These are phyloP conservation scores for Crossoptilon crossoptilon DNA, from an alignment of 2,797 vertebrate genomes.

Conservation along the genomic window DNA sequence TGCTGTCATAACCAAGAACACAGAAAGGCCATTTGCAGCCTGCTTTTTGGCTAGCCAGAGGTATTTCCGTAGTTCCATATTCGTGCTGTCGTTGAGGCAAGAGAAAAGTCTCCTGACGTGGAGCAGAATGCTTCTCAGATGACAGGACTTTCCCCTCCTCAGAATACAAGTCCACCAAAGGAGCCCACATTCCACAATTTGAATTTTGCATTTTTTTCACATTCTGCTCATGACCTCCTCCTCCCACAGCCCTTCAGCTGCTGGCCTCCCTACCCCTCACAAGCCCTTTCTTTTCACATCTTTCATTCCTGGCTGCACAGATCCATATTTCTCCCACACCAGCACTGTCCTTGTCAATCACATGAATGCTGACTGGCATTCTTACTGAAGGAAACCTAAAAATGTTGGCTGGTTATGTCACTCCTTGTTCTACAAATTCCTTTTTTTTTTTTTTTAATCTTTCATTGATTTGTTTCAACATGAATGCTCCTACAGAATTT, in stretches of 20 bases:
- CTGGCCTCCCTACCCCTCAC: neutral
- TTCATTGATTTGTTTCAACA: neutral
- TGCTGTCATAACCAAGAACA: neutral
- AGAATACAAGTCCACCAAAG: neutral
- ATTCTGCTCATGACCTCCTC: neutral
- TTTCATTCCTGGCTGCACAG: neutral
- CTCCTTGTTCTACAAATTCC: neutral
- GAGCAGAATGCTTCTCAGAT: neutral
- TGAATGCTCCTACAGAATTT: neutral
- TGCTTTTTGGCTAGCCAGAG: neutral
- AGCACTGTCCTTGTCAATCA: conserved; percentile 18
- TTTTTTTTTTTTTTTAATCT: neutral
- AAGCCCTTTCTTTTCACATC: neutral
- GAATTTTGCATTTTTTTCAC: neutral
- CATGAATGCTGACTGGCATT: neutral
- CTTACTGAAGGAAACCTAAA: conserved; percentile 16
- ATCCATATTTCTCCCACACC: neutral
- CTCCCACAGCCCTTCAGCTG: neutral
- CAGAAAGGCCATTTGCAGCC: neutral
- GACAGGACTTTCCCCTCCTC: neutral
- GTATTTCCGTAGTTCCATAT: neutral
- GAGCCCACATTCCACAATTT: accelerated
- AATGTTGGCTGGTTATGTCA: neutral
- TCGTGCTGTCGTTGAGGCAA: neutral
- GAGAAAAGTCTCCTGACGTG: neutral